These are phyloP conservation scores for Campoletis sonorensis DNA, from an alignment of 1,140 invertebrate genomes.

Conservation along the genomic window DNA sequence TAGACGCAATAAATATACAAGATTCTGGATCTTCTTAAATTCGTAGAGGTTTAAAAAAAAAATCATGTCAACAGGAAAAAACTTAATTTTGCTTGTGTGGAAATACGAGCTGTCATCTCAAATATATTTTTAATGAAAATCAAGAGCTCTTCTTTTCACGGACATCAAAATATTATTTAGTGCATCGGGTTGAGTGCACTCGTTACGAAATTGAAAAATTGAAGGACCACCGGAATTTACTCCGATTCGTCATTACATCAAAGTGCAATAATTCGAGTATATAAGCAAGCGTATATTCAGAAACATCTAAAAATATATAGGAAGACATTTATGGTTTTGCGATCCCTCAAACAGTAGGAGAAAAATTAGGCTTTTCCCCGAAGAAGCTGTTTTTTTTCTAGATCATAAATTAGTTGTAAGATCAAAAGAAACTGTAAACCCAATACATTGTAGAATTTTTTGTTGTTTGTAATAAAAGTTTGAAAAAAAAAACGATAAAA, in stretches of 20 bases:
- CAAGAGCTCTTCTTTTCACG: too few relatives aligned
- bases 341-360: neutral
- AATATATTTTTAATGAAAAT: too few relatives aligned
- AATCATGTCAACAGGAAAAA: too few relatives aligned
- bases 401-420: neutral
- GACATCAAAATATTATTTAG: too few relatives aligned
- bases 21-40: too few relatives aligned
- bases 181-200: neutral
- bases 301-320: neutral
- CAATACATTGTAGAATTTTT: neutral
- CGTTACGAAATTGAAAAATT: neutral
- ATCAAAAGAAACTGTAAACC: slow-evolving; percentile 24
- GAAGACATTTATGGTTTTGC: neutral
- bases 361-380: neutral
- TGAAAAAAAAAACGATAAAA: slow-evolving; percentile 4
- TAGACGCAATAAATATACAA: too few relatives aligned
- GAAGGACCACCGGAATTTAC: neutral
- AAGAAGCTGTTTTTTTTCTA: neutral
- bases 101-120: too few relatives aligned
- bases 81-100: too few relatives aligned
- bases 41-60: too few relatives aligned
- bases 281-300: neutral
- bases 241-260: neutral
- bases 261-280: slow-evolving; percentile 11
- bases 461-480: slow-evolving; percentile 46